Percentiles rank a stretch among this genome's conserved stretches.
These are phyloP conservation scores for Chauna torquata DNA, from an alignment of 2,113 vertebrate species.

Conservation along the genomic window DNA sequence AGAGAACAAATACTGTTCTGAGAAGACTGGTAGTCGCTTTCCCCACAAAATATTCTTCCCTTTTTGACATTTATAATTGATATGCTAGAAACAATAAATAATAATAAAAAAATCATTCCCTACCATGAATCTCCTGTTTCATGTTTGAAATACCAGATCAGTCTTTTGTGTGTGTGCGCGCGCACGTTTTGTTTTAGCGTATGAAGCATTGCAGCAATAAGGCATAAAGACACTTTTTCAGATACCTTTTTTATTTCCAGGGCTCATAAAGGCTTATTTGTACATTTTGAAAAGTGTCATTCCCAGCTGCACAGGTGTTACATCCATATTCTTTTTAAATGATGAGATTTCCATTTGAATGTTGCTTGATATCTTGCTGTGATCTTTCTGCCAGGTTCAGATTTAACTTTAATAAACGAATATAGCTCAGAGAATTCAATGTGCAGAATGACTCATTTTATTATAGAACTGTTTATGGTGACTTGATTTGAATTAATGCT, in stretches of 20 bases:
- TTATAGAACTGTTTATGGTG: not conserved
- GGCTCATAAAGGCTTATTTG: not conserved
- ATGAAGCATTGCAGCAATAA: not conserved
- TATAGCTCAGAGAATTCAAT: not conserved
- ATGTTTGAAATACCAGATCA: not conserved
- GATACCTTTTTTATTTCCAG: not conserved
- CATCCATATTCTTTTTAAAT: not conserved
- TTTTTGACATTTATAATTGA: not conserved
- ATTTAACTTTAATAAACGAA: not conserved
- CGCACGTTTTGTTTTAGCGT: not conserved
- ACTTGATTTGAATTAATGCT: not conserved
- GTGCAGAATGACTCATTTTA: conserved; percentile 12
- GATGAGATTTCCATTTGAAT: not conserved
- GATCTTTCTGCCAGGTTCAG: conserved; percentile 5
- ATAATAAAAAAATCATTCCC: not conserved
- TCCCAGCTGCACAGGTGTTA: not conserved
- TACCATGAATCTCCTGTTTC: not conserved
- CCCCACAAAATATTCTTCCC: not conserved
- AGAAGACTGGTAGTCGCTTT: not conserved
- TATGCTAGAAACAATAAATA: not conserved
- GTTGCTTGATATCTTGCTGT: not conserved
- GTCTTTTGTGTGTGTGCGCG: not conserved
- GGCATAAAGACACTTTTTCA: not conserved
- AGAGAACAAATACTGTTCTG: not conserved
- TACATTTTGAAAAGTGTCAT: not conserved